Evolutionary conservation across 1,140 invertebrate genomes (phyloP).

Genomic region (Whitmania pigra): DNA sequence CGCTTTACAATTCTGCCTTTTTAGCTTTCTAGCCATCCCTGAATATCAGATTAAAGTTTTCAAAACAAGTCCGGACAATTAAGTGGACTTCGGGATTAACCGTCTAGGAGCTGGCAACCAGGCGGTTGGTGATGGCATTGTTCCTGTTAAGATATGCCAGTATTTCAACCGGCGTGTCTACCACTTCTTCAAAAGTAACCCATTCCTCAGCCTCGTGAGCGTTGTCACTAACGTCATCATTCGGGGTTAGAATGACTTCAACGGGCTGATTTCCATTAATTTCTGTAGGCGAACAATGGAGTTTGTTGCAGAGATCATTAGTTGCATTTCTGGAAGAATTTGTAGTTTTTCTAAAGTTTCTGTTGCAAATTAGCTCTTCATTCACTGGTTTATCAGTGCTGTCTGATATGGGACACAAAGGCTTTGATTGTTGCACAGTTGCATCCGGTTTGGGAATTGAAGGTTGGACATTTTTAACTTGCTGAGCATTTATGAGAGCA

Average conservation of each 20-base stretch:
- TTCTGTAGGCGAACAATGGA: background rate
- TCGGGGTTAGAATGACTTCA: background rate
- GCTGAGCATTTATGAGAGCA: background rate
- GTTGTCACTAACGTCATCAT: background rate
- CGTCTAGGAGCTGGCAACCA: too few species aligned
- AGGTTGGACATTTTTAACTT: background rate
- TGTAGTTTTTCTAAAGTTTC: background rate
- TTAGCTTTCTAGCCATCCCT: too few species aligned
- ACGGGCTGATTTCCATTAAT: background rate
- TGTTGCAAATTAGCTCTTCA: background rate
- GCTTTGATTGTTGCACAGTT: background rate
- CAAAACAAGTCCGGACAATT: too few species aligned
- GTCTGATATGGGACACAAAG: background rate
- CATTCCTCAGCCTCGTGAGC: constrained; percentile 6
- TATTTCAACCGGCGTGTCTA: constrained; percentile 19
- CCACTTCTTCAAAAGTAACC: constrained; percentile 14
- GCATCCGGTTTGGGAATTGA: background rate
- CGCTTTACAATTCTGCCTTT: too few species aligned
- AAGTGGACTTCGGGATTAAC: too few species aligned
- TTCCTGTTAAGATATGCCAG: constrained; percentile 15
- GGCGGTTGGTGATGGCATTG: background rate
- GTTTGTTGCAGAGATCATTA: background rate
- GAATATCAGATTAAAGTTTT: too few species aligned
- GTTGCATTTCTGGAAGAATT: background rate
- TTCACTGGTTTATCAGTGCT: background rate